A percentile compares a stretch with the other conserved stretches of the same genome.
These are phyloP conservation scores for Chaetorhynchus papuensis DNA, from an alignment of 2,113 vertebrate species.

Conservation along the genomic window DNA sequence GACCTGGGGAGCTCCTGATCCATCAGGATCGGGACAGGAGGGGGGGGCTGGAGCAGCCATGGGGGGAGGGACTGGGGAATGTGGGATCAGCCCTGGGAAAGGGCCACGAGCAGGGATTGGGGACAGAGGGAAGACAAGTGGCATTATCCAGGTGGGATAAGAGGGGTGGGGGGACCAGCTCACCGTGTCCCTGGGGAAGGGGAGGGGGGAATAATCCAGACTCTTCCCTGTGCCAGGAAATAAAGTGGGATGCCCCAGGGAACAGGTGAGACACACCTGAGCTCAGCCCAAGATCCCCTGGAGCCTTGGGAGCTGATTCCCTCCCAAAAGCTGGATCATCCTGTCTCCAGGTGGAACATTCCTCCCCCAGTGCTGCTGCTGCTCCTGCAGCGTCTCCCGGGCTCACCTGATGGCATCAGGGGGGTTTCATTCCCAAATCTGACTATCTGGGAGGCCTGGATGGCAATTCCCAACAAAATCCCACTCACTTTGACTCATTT, in stretches of 20 bases:
- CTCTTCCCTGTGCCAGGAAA: neutral
- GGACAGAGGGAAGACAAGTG: neutral
- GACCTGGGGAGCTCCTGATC: rapidly evolving
- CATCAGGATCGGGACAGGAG: rapidly evolving
- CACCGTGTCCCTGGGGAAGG: rapidly evolving
- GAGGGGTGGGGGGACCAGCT: rapidly evolving
- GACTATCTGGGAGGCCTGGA: neutral
- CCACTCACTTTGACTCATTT: rapidly evolving
- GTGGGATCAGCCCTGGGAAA: neutral
- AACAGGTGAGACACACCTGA: neutral
- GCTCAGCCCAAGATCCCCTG: neutral
- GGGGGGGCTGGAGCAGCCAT: rapidly evolving
- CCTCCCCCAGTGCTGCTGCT: neutral
- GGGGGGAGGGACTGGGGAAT: neutral
- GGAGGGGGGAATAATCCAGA: neutral
- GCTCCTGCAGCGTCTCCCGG: neutral
- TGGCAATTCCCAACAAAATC: neutral
- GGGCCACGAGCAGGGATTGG: rapidly evolving
- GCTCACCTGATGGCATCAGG: rapidly evolving
- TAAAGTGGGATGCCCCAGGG: neutral
- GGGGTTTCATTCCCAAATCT: rapidly evolving
- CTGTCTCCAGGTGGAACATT: rapidly evolving
- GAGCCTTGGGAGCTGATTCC: rapidly evolving
- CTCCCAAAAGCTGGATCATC: neutral
- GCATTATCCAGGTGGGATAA: neutral